These are phyloP conservation scores for Naja naja DNA, from an alignment of 2,113 vertebrate genomes.

Conservation along the genomic window DNA sequence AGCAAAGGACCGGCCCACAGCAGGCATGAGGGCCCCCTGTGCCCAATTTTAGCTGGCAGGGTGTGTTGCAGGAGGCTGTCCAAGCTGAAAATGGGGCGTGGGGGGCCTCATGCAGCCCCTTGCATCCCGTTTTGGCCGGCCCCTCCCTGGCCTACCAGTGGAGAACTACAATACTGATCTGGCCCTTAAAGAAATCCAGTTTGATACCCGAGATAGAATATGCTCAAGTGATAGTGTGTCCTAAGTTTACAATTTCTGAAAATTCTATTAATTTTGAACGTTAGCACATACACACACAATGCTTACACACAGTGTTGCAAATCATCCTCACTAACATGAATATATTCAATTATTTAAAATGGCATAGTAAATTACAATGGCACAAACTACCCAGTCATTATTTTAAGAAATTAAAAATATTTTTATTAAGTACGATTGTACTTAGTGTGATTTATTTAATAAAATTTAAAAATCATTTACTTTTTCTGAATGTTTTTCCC, in stretches of 20 bases:
- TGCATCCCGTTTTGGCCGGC: too few relatives aligned
- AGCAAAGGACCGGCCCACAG: too few relatives aligned
- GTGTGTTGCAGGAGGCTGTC: too few relatives aligned
- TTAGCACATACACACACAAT: background rate
- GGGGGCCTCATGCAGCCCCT: too few relatives aligned
- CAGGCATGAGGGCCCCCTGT: too few relatives aligned
- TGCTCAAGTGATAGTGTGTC: background rate
- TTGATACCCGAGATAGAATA: background rate
- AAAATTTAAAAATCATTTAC: background rate
- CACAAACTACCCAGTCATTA: background rate
- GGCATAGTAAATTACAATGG: background rate
- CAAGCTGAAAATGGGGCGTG: too few relatives aligned
- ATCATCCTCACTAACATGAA: background rate
- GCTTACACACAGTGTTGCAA: background rate
- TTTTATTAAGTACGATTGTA: slow-evolving; percentile 10
- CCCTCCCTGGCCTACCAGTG: too few relatives aligned
- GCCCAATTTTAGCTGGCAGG: too few relatives aligned
- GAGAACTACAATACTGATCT: too few relatives aligned
- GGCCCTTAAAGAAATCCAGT: too few relatives aligned
- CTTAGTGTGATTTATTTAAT: slow-evolving; percentile 49
- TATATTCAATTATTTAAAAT: background rate
- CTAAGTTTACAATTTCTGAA: background rate
- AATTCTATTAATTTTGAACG: background rate
- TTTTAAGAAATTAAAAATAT: slow-evolving; percentile 11
- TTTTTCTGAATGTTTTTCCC: background rate